Conservation (phyloP, 2,113 vertebrate genomes). For the Oncorhynchus mykiss region DNA sequence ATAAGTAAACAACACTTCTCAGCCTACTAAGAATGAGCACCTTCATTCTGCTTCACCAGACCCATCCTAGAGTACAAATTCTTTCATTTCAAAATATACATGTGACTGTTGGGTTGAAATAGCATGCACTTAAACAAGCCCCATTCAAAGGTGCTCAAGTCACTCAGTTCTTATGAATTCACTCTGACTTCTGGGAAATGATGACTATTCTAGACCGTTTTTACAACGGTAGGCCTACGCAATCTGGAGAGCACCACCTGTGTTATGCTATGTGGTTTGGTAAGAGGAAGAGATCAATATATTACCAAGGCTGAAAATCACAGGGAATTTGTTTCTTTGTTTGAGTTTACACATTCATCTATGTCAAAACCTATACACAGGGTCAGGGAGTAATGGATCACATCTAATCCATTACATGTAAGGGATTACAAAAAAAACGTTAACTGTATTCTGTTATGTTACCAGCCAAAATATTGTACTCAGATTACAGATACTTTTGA, state of each 20-base stretch:
- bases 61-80: background rate
- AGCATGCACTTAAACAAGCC: slow-evolving; percentile 33
- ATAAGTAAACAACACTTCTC: background rate
- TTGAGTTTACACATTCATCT: background rate
- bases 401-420: too few species aligned
- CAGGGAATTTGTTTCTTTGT: background rate
- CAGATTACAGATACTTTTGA: too few species aligned
- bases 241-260: background rate
- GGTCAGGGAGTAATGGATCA: too few species aligned
- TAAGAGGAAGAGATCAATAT: too few species aligned
- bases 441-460: too few species aligned
- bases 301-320: too few species aligned
- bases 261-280: too few species aligned
- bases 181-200: background rate
- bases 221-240: background rate
- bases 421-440: too few species aligned
- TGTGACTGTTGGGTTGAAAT: slow-evolving; percentile 16
- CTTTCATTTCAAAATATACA: slow-evolving; percentile 4
- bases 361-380: background rate
- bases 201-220: background rate
- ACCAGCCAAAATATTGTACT: too few species aligned
- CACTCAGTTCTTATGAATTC: background rate
- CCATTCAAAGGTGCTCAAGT: too few species aligned
- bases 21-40: background rate
- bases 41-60: slow-evolving; percentile 4